Percentiles rank a stretch among this genome's conserved stretches.
Evolutionary conservation across 2,888 invertebrate species (phyloP).

Genomic region (Chymomyza fuscimana): DNA sequence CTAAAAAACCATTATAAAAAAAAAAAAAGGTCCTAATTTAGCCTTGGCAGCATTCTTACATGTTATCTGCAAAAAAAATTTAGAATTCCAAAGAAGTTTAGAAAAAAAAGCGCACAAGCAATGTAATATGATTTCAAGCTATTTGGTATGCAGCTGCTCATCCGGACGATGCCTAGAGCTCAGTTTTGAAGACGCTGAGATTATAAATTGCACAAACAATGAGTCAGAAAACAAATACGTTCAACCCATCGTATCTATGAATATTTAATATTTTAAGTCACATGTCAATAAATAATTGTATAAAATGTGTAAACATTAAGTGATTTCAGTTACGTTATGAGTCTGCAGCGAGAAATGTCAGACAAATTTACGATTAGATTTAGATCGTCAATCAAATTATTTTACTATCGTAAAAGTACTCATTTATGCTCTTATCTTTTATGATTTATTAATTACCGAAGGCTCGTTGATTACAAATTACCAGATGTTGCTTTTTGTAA

Average conservation of each 20-base stretch:
- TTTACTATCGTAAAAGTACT: slow-evolving; percentile 27
- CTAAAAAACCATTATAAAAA: no score
- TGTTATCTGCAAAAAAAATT: no score
- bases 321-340: background rate
- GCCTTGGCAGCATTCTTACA: no score
- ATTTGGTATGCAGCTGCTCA: background rate
- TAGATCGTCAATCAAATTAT: slow-evolving; percentile 40
- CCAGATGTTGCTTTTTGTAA: background rate
- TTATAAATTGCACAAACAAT: background rate
- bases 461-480: background rate
- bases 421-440: slow-evolving; percentile 22
- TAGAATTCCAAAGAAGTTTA: no score
- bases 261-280: background rate
- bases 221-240: background rate
- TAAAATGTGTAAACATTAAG: background rate
- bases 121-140: background rate
- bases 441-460: slow-evolving; percentile 5
- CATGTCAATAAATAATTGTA: background rate
- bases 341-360: background rate
- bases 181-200: no score
- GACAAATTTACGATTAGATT: slow-evolving; percentile 21
- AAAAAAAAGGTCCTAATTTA: no score
- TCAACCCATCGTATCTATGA: background rate
- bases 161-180: no score
- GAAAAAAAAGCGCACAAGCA: no score